Evolutionary conservation across 2,888 invertebrate genomes (phyloP), one percentile per base, ranked within the genome.

Genomic region (Conistra vaccinii): DNA sequence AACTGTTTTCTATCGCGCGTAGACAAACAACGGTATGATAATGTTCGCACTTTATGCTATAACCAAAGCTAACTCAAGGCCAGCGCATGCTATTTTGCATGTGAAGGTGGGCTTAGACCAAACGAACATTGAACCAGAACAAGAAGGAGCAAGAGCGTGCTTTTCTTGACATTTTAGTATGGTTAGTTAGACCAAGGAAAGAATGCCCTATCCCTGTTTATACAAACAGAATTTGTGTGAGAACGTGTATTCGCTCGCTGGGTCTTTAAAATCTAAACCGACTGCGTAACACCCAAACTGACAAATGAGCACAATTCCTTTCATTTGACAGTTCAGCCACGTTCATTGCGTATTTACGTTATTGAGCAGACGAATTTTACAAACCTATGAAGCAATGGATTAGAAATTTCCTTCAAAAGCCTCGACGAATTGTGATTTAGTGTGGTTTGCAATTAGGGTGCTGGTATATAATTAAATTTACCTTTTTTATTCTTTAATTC

Each of bases 41-140:
- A 83, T 83, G 75, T 76, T 74, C 48, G 63, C 58, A 76, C 63
- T 66, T 63, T 42, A 77, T 53, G 61, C 63, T 80, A 69, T 76
- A 66, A 73, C 76, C 76, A 75, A 76, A 58, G 58, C 62, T 57
- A 84, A 72, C 66, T 81, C 85, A 87, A 87, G 87, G 84, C 39
- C 77, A 32, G n/a, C 53, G 66, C 60, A 69, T 74, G 45, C 42
- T 76, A 53, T 68, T 78, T 74, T 65, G 67, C 67, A 86, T 66
- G 61, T 76, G 55, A 53, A 53, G 29, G 39, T 70, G 51, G 51
- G 35, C 17, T 53, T n/a, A 71, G 12, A 53, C 39, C 12, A 42
- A 39, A 42, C 42, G 53, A 42, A 53, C n/a, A 71, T 42, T 53
- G 20, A 53, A 53, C 53, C 23, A 69, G 12, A 70, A 29, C 10